These are phyloP conservation scores for Zosterops borbonicus DNA, from an alignment of 2,113 vertebrate species.

Conservation along the genomic window DNA sequence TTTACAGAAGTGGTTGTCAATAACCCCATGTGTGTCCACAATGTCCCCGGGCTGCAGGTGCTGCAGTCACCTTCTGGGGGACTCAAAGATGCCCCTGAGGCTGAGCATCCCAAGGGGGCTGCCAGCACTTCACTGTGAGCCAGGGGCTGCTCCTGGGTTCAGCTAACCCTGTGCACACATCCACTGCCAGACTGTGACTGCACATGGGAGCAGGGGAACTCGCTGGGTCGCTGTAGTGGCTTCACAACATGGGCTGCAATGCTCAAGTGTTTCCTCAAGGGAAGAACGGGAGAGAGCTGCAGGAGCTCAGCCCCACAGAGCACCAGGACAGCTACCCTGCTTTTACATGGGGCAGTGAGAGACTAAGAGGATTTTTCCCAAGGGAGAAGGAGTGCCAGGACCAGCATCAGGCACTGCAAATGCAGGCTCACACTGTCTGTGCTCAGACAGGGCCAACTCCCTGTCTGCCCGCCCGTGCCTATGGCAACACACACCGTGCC, in stretches of 20 bases:
- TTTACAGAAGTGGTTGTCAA: neutral
- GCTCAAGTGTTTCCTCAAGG: neutral
- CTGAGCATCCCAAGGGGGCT: neutral
- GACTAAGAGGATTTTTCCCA: neutral
- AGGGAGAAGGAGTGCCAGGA: neutral
- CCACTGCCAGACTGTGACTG: neutral
- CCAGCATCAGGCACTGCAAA: rapidly evolving
- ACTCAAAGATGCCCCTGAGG: neutral
- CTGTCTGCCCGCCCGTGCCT: neutral
- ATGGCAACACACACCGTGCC: neutral
- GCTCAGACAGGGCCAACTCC: constrained; percentile 2
- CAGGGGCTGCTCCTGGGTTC: neutral
- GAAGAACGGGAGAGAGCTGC: neutral
- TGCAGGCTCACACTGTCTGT: neutral
- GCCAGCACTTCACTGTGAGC: neutral
- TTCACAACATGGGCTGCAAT: rapidly evolving
- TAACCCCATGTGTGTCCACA: rapidly evolving
- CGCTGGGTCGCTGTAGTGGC: rapidly evolving
- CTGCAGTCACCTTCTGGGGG: neutral
- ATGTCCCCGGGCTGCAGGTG: neutral
- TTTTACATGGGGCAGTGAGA: neutral
- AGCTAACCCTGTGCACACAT: neutral
- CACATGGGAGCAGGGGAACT: neutral
- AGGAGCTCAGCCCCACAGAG: neutral
- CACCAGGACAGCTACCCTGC: neutral